These are phyloP conservation scores for Tamias sibiricus DNA, from an alignment of 2,113 vertebrate genomes.

Conservation along the genomic window DNA sequence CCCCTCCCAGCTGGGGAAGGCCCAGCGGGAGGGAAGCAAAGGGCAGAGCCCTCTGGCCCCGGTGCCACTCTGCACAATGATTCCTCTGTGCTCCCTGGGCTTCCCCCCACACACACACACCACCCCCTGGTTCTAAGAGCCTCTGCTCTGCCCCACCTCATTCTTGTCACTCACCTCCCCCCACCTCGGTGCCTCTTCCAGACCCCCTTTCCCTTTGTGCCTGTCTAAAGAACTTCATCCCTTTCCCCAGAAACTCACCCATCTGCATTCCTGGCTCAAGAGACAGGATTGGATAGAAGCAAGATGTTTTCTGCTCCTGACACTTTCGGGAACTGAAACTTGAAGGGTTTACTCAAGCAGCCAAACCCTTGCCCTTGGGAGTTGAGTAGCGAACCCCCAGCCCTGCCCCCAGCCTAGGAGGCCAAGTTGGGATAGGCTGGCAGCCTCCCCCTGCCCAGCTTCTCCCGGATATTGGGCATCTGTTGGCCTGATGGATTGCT, in stretches of 20 bases:
- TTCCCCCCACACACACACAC: background rate
- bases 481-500: background rate
- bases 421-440: background rate
- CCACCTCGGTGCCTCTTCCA: background rate
- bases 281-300: background rate
- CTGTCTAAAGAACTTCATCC: background rate
- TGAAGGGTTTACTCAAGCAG: background rate
- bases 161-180: background rate
- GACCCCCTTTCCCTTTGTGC: background rate
- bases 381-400: background rate
- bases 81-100: constrained; percentile 60
- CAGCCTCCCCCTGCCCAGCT: background rate
- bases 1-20: background rate
- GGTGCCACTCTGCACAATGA: constrained; percentile 40
- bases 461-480: background rate
- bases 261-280: background rate
- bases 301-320: background rate
- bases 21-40: constrained; percentile 34
- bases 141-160: background rate
- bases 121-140: constrained; percentile 1
- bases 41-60: constrained; percentile 36
- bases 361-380: background rate
- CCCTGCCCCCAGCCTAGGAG: background rate
- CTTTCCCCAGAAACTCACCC: background rate
- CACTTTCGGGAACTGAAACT: background rate